These are phyloP conservation scores for Ichneumoninae sp. DNA, from an alignment of 2,888 invertebrate species.

Conservation along the genomic window DNA sequence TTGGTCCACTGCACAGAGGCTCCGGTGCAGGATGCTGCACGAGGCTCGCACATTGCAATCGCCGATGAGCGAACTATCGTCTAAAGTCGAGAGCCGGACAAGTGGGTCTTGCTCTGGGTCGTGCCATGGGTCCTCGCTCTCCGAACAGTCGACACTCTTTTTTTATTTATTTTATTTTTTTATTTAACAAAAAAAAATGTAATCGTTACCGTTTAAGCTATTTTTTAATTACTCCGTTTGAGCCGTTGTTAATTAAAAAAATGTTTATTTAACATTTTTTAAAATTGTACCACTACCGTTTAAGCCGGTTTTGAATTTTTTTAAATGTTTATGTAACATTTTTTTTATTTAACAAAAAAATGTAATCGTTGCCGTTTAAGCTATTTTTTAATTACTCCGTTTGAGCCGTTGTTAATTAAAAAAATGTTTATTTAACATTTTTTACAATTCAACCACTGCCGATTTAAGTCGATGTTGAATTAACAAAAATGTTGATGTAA, in stretches of 20 bases:
- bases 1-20: constrained; percentile 53
- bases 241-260: not conserved
- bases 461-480: too few species aligned
- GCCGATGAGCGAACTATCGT: constrained; percentile 12
- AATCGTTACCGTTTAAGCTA: too few species aligned
- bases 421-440: too few species aligned
- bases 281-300: not conserved
- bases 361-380: too few species aligned
- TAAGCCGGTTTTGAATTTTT: too few species aligned
- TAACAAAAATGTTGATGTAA: too few species aligned
- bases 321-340: too few species aligned
- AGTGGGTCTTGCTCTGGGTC: constrained; percentile 1
- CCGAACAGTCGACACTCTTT: not conserved
- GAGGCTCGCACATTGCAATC: constrained; percentile 16
- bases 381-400: too few species aligned
- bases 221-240: too few species aligned
- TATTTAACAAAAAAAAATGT: too few species aligned
- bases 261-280: not conserved
- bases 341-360: too few species aligned
- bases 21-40: constrained; percentile 41
- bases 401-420: not conserved
- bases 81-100: not conserved
- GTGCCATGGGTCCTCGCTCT: not conserved
- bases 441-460: not conserved
- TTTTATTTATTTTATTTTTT: not conserved